phyloP scores from a whole-genome alignment of 2,797 vertebrate genomes.

The Bradypodion ventrale region DNA sequence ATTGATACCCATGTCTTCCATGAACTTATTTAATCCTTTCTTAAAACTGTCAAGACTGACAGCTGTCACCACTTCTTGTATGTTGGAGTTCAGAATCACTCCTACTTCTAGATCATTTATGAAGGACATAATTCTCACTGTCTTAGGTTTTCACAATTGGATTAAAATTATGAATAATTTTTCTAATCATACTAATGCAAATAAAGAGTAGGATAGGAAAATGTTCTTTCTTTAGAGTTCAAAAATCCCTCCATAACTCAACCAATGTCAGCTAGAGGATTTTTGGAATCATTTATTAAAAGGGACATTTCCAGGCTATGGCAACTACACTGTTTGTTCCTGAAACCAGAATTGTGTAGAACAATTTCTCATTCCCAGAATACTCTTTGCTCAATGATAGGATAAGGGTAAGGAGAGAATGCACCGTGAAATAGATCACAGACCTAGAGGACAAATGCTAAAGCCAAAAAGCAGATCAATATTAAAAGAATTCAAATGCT shows the following conservation, averaged over 20 bases:
- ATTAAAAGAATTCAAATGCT: constrained; percentile 6
- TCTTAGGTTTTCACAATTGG: neutral
- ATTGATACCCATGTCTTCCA: too few species aligned
- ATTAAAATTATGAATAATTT: neutral
- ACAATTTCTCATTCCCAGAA: neutral
- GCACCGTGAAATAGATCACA: neutral
- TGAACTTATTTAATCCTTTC: too few species aligned
- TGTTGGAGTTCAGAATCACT: too few species aligned
- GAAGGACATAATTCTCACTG: neutral
- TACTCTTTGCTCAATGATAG: neutral
- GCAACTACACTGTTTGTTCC: neutral
- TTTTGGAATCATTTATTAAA: neutral
- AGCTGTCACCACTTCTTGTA: too few species aligned
- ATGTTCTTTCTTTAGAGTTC: too few species aligned
- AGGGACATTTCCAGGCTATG: neutral
- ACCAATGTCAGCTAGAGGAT: too few species aligned
- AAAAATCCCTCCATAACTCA: too few species aligned
- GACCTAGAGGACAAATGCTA: neutral
- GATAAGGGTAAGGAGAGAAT: neutral
- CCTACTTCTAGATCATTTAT: too few species aligned
- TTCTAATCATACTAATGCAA: neutral
- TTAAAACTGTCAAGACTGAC: too few species aligned
- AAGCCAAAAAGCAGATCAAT: neutral
- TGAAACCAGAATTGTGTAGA: neutral
- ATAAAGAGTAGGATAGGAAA: too few species aligned